A percentile compares a stretch with the other conserved stretches of the same genome.
phyloP scores from a whole-genome alignment of 2,113 vertebrate species.

The Apteryx mantelli region DNA sequence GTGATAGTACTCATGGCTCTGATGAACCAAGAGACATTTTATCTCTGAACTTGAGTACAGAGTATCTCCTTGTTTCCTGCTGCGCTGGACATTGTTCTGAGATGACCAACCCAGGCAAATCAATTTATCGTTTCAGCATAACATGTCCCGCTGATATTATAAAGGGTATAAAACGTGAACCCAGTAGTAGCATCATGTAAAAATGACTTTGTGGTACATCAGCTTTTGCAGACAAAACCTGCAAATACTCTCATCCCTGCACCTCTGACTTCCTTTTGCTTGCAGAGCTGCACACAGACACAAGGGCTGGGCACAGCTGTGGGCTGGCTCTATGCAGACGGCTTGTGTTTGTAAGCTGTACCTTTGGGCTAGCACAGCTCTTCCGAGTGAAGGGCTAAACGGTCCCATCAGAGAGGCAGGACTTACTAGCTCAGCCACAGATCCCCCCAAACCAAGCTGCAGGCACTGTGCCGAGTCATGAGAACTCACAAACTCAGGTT shows the following conservation, averaged over 20 bases:
- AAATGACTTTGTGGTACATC: neutral
- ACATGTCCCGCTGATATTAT: neutral
- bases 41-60: constrained; percentile 14
- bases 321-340: neutral
- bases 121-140: neutral
- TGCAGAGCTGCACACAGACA: neutral
- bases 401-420: neutral
- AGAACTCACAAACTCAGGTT: neutral
- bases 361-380: accelerated
- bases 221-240: neutral
- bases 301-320: neutral
- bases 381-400: neutral
- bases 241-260: neutral
- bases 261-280: neutral
- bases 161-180: neutral
- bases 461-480: accelerated
- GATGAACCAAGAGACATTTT: neutral
- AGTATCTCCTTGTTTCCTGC: neutral
- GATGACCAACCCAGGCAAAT: constrained; percentile 43
- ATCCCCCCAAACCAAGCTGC: neutral
- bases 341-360: neutral
- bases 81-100: constrained; percentile 21
- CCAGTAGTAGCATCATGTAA: neutral
- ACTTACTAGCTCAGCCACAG: neutral
- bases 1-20: neutral